Percentiles rank a stretch among this genome's conserved stretches.
Evolutionary conservation across 2,113 vertebrate species (phyloP).

Genomic region (Apteryx mantelli): DNA sequence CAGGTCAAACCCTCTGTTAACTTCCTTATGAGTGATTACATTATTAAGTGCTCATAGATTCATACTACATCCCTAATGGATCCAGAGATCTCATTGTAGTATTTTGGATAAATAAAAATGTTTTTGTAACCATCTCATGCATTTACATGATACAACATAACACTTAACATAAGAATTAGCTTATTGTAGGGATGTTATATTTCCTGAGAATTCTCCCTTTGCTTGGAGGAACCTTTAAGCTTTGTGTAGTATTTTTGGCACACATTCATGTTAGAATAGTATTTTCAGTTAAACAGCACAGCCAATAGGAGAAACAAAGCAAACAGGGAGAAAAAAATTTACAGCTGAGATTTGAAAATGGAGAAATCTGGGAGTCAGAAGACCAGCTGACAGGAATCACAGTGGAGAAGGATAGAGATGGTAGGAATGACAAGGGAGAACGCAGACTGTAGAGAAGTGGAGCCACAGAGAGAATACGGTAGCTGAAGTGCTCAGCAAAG

Average conservation of each 20-base stretch:
- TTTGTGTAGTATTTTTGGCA: neutral
- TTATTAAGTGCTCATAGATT: neutral
- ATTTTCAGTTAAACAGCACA: neutral
- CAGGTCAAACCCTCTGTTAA: neutral
- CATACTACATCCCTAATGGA: neutral
- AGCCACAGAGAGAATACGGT: neutral
- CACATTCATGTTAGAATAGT: neutral
- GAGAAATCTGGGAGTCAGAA: neutral
- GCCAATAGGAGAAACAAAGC: neutral
- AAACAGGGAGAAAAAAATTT: neutral
- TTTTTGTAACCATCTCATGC: neutral
- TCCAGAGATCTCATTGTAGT: neutral
- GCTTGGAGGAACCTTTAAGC: neutral
- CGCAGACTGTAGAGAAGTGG: neutral
- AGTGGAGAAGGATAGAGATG: neutral
- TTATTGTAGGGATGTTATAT: neutral
- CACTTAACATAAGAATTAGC: neutral
- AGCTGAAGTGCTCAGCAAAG: neutral
- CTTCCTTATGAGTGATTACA: neutral
- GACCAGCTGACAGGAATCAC: neutral
- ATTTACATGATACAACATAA: neutral
- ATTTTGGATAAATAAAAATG: neutral
- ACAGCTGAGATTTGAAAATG: neutral
- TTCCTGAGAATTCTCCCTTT: neutral
- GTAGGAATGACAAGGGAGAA: neutral